Base-by-base conservation (phyloP, 2,888 invertebrate species). In the Euproctis similis region DNA sequence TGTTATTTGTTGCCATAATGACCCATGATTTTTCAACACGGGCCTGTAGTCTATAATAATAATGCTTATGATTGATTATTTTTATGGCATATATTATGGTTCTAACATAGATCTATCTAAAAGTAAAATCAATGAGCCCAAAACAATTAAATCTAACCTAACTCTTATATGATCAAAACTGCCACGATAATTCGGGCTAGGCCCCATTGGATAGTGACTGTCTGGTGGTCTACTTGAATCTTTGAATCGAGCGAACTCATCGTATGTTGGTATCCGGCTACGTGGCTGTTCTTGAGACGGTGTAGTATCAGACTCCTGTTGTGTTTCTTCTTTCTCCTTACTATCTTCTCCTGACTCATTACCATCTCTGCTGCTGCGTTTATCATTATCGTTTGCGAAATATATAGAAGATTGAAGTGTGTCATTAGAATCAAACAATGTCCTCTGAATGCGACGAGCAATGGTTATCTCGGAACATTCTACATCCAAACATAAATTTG, bases 141-240 rank as follows among this genome's bases (percentile, higher is more conserved):
- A 35, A 2, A 37, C 9, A 23, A 37, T 29, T 5, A 36, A n/a
- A 24, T 9, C n/a, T 24, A 14, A 12, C 32, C 20, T 43, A 4
- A 26, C 2, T 21, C 24, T 34, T 5, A 16, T 2, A 2, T n/a
- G 10, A 3, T 24, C 23, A 8, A 33, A 37, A 14, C 28, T 17
- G 1, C 24, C 18, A 8, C 12, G 14, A 5, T 53, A 33, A 10
- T 38, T 39, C 2, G 42, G 43, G 0, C 40, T 48, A 2, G 54
- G 55, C 4, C 45, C 56, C 3, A 59, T 39, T 0, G 46, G 48
- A 11, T 65, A 62, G 27, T 70, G 63, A 9, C 59, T 63, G 4
- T 69, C 68, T 8, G 67, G 62, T 2, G 67, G 69, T 40, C 68
- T 48, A 21, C 46, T 67, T 0, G 49, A 50, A 26, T 69, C 51